Evolutionary conservation across 2,113 vertebrate species (phyloP), one percentile per base, ranked within the genome.

Genomic region (Neogobius melanostomus): DNA sequence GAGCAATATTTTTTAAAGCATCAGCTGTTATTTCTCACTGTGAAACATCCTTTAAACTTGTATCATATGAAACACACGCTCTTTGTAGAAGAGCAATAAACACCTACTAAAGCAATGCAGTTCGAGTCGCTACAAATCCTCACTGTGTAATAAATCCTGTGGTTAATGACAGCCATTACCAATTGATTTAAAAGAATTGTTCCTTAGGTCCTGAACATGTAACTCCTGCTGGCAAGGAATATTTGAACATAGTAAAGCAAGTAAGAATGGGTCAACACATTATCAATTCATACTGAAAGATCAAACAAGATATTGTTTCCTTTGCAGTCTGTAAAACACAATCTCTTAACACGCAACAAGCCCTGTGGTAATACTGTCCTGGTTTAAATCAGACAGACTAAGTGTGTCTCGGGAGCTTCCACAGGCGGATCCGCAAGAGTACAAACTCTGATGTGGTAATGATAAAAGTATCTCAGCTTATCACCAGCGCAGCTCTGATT

Each of bases 331-430:
- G 53, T 15, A 72, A 71, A 81, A 69, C 76, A 73, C 62, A 67
- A 45, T 82, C 76, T 88, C 84, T 89, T 86, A 87, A 85, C 69
- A 28, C 82, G 83, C 76, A 76, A 84, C 83, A 87, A 79, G 53
- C 62, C 53, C 66, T 53, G 14, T 11, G 43, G 53, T 71, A 21
- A 28, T 50, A 46, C 28, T 14, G 3, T 15, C 8, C 11, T 16
- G n/a, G 43, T 75, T 73, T 71, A 15, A 42, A 50, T 72, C 63
- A 14, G 64, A 48, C 57, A 79, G 47, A 72, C 44, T 51, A 69
- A 62, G 71, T 65, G 53, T 66, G 59, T 61, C 59, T 61, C 59
- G n/a, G 14, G 36, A 44, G 42, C 49, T 7, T 16, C 47, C 56
- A 54, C 66, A 48, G 44, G 66, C 53, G 51, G 69, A 80, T 78